Base-by-base conservation (phyloP, 2,888 invertebrate genomes). In the Pachycephus smyrnensis region DNA sequence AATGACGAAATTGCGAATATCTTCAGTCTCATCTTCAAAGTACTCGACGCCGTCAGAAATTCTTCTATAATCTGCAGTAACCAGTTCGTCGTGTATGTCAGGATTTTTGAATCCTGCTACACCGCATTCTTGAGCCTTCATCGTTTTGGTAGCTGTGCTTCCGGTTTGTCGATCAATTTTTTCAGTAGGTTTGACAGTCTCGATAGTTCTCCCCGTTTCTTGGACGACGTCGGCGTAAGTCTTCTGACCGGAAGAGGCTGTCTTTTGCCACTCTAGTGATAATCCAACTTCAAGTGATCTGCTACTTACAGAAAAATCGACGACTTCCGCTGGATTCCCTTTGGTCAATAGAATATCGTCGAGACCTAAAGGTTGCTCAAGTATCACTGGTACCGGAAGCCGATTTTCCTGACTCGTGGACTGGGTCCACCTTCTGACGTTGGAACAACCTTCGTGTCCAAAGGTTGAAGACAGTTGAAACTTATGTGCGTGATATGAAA, bases 151-250 rank as follows among this genome's bases (percentile, higher is more conserved):
- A 33, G 33, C 12, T n/a, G 12, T 30, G 11, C 3, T 35, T 12
- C 33, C 12, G n/a, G 11, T 23, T 12, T 11, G 3, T 4, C 32
- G 12, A 3, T 36, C 35, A 23, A 36, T 35, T 9, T 12, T 33
- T n/a, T 23, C n/a, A 35, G 12, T 12, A 33, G 73, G 23, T 36
- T 35, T 73, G 12, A 6, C n/a, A 33, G 36, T 1, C 12, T 36
- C 30, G 31, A 32, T 23, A 23, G 15, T 73, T 35, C 71, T 76
- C 35, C 32, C 69, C 11, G 74, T 76, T 69, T 76, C 55, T 76
- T 81, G 81, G 3, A 81, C 78, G 36, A 79, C 80, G 68, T 79
- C 81, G 11, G 81, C 81, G 71, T 81, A 81, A 3, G 79, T 80
- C 37, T 73, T 73, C 35, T 73, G 74, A 33, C 74, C 74, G 33